Conservation (phyloP, 2,797 vertebrate species). For the Ambastaia sidthimunki region DNA sequence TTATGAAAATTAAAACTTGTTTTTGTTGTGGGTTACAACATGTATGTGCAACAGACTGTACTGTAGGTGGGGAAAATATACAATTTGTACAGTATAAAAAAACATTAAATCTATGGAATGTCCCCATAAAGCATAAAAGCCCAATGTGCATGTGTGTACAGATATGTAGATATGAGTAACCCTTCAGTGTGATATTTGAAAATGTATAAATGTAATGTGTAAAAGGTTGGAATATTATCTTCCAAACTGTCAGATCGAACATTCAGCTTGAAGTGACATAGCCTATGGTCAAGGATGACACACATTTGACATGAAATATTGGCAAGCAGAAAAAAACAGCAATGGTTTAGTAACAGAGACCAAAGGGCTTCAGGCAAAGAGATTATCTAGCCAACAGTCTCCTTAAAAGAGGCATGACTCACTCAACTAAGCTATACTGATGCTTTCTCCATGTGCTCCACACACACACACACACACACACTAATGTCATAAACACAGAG, state of each 20-base stretch:
- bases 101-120: too few relatives aligned
- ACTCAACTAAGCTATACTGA: conserved; percentile 44
- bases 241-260: conserved; percentile 1
- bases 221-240: too few relatives aligned
- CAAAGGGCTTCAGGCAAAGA: conserved; percentile 28
- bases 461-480: background rate
- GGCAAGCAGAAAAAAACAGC: conserved; percentile 19
- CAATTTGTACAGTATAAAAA: too few relatives aligned
- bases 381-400: conserved; percentile 20
- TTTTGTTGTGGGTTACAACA: too few relatives aligned
- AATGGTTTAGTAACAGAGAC: conserved; percentile 41
- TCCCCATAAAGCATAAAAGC: too few relatives aligned
- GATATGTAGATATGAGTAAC: background rate
- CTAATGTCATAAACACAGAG: conserved; percentile 68
- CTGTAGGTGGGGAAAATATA: too few relatives aligned
- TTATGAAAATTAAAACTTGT: too few relatives aligned
- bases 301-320: background rate
- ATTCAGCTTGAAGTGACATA: conserved; percentile 13
- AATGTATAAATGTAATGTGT: conserved; percentile 1
- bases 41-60: too few relatives aligned
- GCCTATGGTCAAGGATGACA: conserved; percentile 18
- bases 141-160: background rate
- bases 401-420: conserved; percentile 20
- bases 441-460: conserved; percentile 68
- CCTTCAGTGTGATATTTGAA: background rate